Evolutionary conservation across 2,888 invertebrate species (phyloP).

Genomic region (Ariolimax columbianus): DNA sequence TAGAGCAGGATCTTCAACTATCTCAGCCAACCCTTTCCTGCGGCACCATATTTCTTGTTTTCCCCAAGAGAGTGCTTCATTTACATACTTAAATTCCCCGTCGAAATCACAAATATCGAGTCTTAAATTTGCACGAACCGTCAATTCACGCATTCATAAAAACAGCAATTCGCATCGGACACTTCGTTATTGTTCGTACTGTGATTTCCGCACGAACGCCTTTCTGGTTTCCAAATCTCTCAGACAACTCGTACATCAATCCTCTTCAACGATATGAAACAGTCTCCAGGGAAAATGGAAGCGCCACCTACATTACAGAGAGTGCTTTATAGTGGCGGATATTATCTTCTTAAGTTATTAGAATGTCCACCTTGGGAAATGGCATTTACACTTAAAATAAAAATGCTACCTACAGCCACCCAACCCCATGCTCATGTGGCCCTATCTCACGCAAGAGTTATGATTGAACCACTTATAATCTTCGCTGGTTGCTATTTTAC

Average conservation of each 20-base stretch:
- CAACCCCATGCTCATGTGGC: background rate
- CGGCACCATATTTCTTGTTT: background rate
- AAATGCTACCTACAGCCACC: background rate
- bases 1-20: background rate
- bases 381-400: background rate
- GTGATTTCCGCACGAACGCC: background rate
- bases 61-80: background rate
- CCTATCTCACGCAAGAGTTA: too few species aligned
- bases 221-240: background rate
- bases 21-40: background rate
- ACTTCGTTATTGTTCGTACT: background rate
- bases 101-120: constrained; percentile 12
- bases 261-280: background rate
- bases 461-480: too few species aligned
- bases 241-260: background rate
- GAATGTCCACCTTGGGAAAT: background rate
- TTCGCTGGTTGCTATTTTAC: too few species aligned
- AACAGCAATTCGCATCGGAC: background rate
- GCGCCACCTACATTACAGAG: too few species aligned
- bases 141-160: background rate
- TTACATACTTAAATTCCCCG: constrained; percentile 20
- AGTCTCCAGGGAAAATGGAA: background rate
- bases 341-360: background rate
- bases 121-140: too few species aligned
- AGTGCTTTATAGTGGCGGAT: background rate